phyloP scores from a whole-genome alignment of 2,888 invertebrate species.

The Plagodis pulveraria region DNA sequence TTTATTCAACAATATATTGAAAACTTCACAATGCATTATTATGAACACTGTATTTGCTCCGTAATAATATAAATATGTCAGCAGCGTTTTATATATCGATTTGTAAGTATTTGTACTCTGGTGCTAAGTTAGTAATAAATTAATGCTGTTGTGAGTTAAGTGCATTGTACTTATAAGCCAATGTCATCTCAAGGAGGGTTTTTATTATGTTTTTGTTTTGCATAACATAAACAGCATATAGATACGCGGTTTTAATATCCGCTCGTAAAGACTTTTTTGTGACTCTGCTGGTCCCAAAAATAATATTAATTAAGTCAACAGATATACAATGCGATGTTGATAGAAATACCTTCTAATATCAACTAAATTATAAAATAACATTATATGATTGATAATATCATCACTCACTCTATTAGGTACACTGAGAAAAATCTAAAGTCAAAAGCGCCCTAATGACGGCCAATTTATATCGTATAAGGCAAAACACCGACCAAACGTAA shows the following conservation, averaged over 20 bases:
- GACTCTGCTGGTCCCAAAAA: constrained; percentile 13
- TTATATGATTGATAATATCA: no score
- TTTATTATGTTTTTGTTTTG: constrained; percentile 30
- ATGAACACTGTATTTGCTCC: neutral
- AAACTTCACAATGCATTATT: constrained; percentile 8
- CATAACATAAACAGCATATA: constrained; percentile 21
- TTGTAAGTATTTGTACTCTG: neutral
- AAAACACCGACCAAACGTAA: no score
- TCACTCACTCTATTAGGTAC: no score
- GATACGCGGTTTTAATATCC: constrained; percentile 21
- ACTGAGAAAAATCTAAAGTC: no score
- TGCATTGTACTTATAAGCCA: constrained; percentile 32
- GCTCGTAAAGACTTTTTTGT: constrained; percentile 28
- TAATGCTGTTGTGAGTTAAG: constrained; percentile 29
- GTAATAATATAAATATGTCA: neutral
- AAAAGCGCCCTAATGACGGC: no score
- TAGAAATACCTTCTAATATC: constrained; percentile 7
- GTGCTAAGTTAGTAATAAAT: neutral
- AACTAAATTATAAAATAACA: neutral
- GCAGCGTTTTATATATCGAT: constrained; percentile 3
- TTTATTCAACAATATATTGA: constrained; percentile 10
- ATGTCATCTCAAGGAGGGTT: constrained; percentile 35
- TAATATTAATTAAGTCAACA: constrained; percentile 25
- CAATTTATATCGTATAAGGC: no score
- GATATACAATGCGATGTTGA: constrained; percentile 5